phyloP scores from a whole-genome alignment of 2,797 vertebrate species.

The Gallirallus australis region DNA sequence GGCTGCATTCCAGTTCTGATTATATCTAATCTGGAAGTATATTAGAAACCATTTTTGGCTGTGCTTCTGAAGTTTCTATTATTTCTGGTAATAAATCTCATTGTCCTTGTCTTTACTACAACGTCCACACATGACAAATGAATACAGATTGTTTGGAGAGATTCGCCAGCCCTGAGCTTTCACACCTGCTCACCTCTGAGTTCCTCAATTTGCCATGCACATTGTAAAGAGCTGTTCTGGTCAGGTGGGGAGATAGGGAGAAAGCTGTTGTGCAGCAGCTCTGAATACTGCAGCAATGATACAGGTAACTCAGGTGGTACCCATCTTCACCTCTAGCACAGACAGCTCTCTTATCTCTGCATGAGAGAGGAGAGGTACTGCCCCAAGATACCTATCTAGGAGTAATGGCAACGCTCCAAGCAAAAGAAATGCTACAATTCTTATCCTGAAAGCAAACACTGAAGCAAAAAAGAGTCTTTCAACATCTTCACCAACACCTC shows the following conservation, averaged over 20 bases:
- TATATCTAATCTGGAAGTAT: background rate
- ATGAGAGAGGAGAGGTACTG: background rate
- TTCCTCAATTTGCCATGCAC: background rate
- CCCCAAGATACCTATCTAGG: background rate
- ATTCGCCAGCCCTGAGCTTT: background rate
- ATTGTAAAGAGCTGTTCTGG: background rate
- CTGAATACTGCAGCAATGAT: background rate
- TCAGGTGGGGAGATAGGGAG: background rate
- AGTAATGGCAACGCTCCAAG: background rate
- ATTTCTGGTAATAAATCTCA: conserved; percentile 23
- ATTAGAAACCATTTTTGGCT: background rate
- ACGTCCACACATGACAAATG: background rate
- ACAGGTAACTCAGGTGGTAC: background rate
- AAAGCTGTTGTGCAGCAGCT: background rate
- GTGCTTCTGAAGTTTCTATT: background rate
- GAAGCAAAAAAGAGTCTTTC: background rate
- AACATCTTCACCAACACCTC: background rate
- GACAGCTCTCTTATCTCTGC: background rate
- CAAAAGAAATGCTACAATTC: background rate
- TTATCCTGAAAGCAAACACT: background rate
- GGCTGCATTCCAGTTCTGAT: background rate
- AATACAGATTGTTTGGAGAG: background rate
- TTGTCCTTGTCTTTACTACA: background rate
- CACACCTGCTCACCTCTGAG: background rate
- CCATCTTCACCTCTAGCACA: background rate